A percentile compares a stretch with the other conserved stretches of the same genome.
Evolutionary conservation across 2,797 vertebrate species (phyloP).

Genomic region (Vipera latastei): DNA sequence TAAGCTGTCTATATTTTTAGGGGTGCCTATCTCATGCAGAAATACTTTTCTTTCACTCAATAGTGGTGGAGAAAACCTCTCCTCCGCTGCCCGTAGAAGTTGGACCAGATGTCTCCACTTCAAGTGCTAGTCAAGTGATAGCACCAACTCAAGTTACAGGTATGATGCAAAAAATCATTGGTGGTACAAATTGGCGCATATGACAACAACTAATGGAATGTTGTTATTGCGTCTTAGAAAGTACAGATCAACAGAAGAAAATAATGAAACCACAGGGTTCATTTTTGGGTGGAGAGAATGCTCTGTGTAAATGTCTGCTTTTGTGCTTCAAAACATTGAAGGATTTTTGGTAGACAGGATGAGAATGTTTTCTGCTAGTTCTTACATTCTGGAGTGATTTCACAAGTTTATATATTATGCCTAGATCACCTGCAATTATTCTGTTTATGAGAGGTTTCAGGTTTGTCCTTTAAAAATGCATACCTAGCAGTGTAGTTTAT

Average conservation of each 20-base stretch:
- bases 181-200: background rate
- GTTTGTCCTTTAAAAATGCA: background rate
- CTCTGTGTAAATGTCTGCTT: background rate
- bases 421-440: background rate
- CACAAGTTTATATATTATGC: background rate
- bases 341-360: background rate
- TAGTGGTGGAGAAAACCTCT: constrained; percentile 88
- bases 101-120: constrained; percentile 81
- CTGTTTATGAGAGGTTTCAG: background rate
- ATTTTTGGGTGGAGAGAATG: constrained; percentile 6
- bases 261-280: background rate
- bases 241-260: background rate
- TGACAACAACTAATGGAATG: constrained; percentile 16
- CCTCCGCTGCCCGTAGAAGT: constrained; percentile 88
- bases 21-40: background rate
- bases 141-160: constrained; percentile 91
- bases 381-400: background rate
- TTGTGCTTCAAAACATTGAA: background rate
- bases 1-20: constrained; percentile 16
- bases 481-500: background rate
- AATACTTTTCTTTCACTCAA: constrained; percentile 70
- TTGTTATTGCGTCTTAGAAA: constrained; percentile 9
- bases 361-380: background rate
- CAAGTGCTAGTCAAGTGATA: constrained; percentile 91
- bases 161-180: constrained; percentile 58